A percentile compares a stretch with the other conserved stretches of the same genome.
phyloP scores from a whole-genome alignment of 2,888 invertebrate species.

The Latheticus oryzae region DNA sequence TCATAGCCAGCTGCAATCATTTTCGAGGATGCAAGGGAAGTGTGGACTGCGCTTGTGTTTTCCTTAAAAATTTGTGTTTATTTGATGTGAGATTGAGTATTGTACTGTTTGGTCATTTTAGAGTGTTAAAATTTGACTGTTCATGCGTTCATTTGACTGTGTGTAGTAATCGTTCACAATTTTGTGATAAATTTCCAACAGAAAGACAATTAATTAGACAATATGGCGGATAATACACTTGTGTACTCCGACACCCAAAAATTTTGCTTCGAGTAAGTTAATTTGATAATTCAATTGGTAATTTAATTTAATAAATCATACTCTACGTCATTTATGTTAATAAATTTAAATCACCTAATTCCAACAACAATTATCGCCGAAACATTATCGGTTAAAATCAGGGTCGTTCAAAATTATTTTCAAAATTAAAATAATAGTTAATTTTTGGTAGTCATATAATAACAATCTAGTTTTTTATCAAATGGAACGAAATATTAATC shows the following conservation, averaged over 20 bases:
- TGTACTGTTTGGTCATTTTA: constrained; percentile 5
- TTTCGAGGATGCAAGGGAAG: constrained; percentile 32
- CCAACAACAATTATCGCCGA: constrained; percentile 13
- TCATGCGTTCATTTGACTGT: constrained; percentile 29
- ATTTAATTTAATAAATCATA: no score
- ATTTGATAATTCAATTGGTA: constrained; percentile 24
- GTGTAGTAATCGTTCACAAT: constrained; percentile 19
- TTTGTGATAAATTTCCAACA: constrained; percentile 22
- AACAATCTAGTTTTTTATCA: no score
- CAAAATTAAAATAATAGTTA: no score
- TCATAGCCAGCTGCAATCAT: constrained; percentile 29
- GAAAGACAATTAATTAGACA: constrained; percentile 37
- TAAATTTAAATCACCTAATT: background rate
- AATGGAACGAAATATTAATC: no score
- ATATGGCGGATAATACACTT: constrained; percentile 40
- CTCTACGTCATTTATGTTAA: constrained; percentile 4
- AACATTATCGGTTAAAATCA: constrained; percentile 21
- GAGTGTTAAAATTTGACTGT: constrained; percentile 21
- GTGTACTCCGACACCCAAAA: constrained; percentile 37
- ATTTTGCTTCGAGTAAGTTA: constrained; percentile 42
- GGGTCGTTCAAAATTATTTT: no score
- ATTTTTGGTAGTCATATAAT: no score
- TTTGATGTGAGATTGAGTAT: constrained; percentile 15
- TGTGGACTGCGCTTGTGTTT: constrained; percentile 30
- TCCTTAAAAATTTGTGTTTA: constrained; percentile 34